Evolutionary conservation across 2,113 vertebrate species (phyloP).

Genomic region (Hemicordylus capensis): DNA sequence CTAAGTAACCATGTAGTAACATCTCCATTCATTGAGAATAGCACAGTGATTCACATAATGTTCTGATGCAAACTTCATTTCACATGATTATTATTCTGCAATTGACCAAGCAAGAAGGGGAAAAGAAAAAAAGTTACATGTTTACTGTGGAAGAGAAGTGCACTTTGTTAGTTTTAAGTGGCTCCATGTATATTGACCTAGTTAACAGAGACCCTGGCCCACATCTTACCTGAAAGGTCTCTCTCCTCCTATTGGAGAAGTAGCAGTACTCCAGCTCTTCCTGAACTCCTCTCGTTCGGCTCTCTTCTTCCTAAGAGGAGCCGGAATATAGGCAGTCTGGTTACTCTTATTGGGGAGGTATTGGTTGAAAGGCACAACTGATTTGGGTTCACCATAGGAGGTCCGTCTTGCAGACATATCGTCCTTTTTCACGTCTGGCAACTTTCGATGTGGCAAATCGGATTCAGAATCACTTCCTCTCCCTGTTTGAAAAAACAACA

Average conservation of each 20-base stretch:
- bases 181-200: neutral
- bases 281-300: constrained; percentile 82
- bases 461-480: constrained; percentile 95
- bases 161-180: neutral
- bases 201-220: neutral
- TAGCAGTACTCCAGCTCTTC: constrained; percentile 93
- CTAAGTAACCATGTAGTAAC: neutral
- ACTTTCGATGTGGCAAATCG: constrained; percentile 88
- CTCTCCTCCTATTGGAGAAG: constrained; percentile 89
- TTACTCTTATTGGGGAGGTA: constrained; percentile 97
- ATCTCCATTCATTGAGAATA: neutral
- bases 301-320: constrained; percentile 85
- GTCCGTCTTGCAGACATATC: constrained; percentile 93
- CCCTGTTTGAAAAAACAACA: constrained; percentile 73
- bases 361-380: constrained; percentile 96
- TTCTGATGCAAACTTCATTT: neutral
- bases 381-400: constrained; percentile 88
- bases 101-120: neutral
- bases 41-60: neutral
- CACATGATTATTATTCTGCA: neutral
- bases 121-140: neutral
- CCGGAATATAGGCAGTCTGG: constrained; percentile 88
- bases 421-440: constrained; percentile 93
- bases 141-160: neutral
- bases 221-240: constrained; percentile 88